Conservation (phyloP, 2,888 invertebrate species). For the Netelia fuscicornis region DNA sequence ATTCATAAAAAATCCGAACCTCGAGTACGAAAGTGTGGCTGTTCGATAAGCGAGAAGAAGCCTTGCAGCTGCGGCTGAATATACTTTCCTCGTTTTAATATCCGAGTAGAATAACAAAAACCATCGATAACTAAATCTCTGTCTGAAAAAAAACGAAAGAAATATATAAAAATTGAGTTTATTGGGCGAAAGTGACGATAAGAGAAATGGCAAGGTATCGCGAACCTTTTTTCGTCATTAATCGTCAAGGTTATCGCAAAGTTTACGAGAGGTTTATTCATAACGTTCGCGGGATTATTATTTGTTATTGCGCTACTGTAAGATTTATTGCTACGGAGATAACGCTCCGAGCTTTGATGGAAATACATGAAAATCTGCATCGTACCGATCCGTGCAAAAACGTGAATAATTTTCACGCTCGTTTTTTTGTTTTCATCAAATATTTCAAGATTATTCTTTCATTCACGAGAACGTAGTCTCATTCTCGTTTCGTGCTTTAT, state of each 20-base stretch:
- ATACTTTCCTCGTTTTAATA: background rate
- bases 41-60: conserved; percentile 44
- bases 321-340: background rate
- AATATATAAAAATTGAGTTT: background rate
- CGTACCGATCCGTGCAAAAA: too few relatives aligned
- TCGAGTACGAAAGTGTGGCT: conserved; percentile 56
- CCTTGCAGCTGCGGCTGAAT: conserved; percentile 33
- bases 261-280: conserved; percentile 64
- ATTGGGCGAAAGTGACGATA: conserved; percentile 12
- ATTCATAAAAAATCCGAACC: background rate
- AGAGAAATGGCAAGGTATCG: conserved; percentile 12
- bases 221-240: background rate
- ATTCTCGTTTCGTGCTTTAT: conserved; percentile 9
- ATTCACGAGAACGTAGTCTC: background rate
- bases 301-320: conserved; percentile 14
- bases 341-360: too few relatives aligned
- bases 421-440: too few relatives aligned
- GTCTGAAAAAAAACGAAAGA: background rate
- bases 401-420: too few relatives aligned
- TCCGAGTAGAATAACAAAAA: background rate
- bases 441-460: background rate
- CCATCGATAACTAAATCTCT: background rate
- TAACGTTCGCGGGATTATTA: conserved; percentile 31
- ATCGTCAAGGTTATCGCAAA: conserved; percentile 56
- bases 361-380: too few relatives aligned